Conservation (phyloP, 2,797 vertebrate species). For the Aphelocoma californica region DNA sequence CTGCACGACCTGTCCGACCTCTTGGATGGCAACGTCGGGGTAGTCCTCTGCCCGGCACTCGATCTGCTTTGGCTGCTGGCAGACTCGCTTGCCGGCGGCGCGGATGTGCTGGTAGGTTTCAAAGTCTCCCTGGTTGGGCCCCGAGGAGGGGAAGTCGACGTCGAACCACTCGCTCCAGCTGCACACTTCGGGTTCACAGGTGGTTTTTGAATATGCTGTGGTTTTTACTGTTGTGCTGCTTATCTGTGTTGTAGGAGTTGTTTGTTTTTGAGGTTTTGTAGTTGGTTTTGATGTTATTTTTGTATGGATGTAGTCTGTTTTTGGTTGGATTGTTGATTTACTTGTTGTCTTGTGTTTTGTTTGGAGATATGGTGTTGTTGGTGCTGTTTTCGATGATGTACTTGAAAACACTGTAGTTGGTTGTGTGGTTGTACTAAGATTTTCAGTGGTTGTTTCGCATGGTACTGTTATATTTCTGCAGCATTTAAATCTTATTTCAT, state of each 20-base stretch:
- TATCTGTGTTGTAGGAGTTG: accelerated
- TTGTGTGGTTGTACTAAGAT: accelerated
- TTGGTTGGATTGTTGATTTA: accelerated
- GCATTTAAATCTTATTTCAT: slow-evolving; percentile 69
- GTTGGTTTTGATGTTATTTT: accelerated
- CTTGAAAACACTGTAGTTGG: accelerated
- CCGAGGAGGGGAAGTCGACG: not conserved
- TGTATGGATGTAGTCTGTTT: not conserved
- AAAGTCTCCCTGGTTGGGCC: not conserved
- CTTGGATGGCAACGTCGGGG: no score
- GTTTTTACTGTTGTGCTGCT: accelerated
- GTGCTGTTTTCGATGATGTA: accelerated
- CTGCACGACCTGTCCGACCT: no score
- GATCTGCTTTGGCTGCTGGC: no score
- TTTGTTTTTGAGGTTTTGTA: accelerated
- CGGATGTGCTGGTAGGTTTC: no score
- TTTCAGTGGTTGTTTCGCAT: accelerated
- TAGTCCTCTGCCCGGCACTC: no score
- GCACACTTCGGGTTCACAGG: not conserved
- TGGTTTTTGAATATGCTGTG: accelerated
- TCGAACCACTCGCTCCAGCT: not conserved
- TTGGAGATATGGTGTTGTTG: accelerated
- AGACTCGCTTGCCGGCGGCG: no score
- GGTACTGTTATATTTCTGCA: not conserved
- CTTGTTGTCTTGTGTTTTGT: not conserved